These are phyloP conservation scores for Drosophila cognata DNA, from an alignment of 2,888 invertebrate species.

Conservation along the genomic window DNA sequence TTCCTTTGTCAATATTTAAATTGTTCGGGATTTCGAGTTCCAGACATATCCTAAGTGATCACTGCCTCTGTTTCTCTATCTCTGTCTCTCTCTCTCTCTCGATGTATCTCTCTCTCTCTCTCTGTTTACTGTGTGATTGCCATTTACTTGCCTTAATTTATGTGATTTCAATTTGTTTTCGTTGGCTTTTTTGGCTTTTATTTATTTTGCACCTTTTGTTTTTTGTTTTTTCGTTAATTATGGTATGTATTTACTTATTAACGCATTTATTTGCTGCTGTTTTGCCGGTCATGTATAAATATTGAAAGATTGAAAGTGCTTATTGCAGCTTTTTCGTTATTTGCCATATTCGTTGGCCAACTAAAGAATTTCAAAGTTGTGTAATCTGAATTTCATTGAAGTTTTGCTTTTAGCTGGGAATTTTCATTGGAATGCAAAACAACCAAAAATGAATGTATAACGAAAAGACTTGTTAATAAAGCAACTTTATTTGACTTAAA, in stretches of 20 bases:
- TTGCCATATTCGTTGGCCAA: constrained; percentile 25
- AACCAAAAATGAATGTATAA: neutral
- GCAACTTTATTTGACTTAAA: neutral
- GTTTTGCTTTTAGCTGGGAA: constrained; percentile 16
- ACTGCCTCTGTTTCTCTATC: neutral
- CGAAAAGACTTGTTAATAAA: neutral
- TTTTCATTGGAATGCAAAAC: constrained; percentile 18
- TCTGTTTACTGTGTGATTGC: neutral
- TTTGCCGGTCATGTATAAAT: constrained; percentile 29
- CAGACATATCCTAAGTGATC: constrained; percentile 26
- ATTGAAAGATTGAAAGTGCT: constrained; percentile 52
- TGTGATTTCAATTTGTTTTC: constrained; percentile 35
- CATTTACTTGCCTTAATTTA: constrained; percentile 43
- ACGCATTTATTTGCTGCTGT: constrained; percentile 33
- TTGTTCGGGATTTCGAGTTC: constrained; percentile 34
- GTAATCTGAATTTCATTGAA: constrained; percentile 53
- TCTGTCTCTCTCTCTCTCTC: neutral
- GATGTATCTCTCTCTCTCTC: neutral
- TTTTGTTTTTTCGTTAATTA: constrained; percentile 43
- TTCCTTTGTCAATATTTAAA: constrained; percentile 45
- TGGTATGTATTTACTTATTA: constrained; percentile 43
- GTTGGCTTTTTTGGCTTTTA: constrained; percentile 19
- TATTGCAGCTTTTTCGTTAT: constrained; percentile 48
- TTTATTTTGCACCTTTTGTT: neutral
- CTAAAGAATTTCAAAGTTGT: constrained; percentile 52